A percentile compares a stretch with the other conserved stretches of the same genome.
Conservation (phyloP, 2,797 vertebrate species). For the Tragopan temminckii region DNA sequence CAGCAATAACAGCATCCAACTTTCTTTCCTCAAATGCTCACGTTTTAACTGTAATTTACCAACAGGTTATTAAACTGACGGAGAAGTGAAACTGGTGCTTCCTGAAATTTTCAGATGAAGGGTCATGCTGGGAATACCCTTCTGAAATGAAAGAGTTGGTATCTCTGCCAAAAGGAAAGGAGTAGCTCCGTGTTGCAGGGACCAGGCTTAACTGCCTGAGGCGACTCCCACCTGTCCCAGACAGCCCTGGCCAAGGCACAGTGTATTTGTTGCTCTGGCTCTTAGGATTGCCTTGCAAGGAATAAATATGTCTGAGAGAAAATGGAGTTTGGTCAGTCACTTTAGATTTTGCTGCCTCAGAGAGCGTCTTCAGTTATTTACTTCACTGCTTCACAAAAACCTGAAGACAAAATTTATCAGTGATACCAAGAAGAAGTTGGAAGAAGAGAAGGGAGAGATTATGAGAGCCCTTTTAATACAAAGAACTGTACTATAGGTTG, state of each 20-base stretch:
- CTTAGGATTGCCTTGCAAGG: neutral
- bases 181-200: neutral
- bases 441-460: slow-evolving; percentile 33
- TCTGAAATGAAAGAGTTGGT: neutral
- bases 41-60: neutral
- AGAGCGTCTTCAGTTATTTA: neutral
- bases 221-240: neutral
- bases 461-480: slow-evolving; percentile 15
- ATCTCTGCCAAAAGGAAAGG: neutral
- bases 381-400: neutral
- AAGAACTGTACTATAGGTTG: slow-evolving; percentile 23
- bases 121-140: neutral
- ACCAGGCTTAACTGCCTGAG: neutral
- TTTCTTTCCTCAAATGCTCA: neutral
- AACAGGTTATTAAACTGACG: neutral
- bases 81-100: rapidly evolving
- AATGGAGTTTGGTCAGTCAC: neutral
- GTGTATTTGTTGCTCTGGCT: neutral
- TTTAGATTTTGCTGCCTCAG: slow-evolving; percentile 15
- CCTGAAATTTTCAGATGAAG: neutral
- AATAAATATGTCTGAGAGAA: neutral
- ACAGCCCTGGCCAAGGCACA: neutral
- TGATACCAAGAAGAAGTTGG: neutral
- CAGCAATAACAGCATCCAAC: neutral
- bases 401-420: slow-evolving; percentile 14